These are phyloP conservation scores for Lacerta bilineata DNA, from an alignment of 2,797 vertebrate genomes.

Conservation along the genomic window DNA sequence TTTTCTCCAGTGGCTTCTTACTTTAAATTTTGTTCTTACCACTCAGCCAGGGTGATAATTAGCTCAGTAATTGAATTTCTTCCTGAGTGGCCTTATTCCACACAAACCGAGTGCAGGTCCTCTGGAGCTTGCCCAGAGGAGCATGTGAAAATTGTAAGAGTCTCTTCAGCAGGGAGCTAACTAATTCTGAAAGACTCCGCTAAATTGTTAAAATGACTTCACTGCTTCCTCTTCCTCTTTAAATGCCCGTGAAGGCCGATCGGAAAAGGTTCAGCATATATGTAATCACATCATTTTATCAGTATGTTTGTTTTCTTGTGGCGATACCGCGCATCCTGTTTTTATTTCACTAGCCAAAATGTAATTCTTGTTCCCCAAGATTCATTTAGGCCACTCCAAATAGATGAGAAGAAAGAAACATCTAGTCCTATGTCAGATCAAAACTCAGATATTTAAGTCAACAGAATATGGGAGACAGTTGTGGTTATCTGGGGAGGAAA, in stretches of 20 bases:
- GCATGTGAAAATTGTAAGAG: constrained; percentile 24
- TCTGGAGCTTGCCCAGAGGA: constrained; percentile 38
- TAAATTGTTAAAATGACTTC: constrained; percentile 40
- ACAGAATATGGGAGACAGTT: not conserved
- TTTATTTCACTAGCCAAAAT: constrained; percentile 18
- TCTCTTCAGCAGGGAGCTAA: constrained; percentile 38
- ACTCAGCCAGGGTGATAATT: constrained; percentile 72
- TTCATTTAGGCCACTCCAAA: not conserved
- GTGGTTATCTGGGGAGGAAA: not conserved
- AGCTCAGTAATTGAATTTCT: constrained; percentile 78
- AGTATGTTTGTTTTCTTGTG: not conserved
- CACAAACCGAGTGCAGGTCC: constrained; percentile 38
- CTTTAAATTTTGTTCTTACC: constrained; percentile 57
- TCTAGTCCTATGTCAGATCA: not conserved
- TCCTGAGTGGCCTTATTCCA: constrained; percentile 53
- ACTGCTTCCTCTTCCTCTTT: constrained; percentile 6
- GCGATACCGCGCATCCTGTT: not conserved
- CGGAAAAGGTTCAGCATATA: not conserved
- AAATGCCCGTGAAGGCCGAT: constrained; percentile 8
- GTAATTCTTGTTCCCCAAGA: not conserved
- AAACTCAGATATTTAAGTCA: not conserved
- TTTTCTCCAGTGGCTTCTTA: constrained; percentile 60
- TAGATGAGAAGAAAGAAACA: not conserved
- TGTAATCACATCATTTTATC: not conserved
- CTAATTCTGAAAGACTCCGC: constrained; percentile 45